These are phyloP conservation scores for Bombus cullumanus DNA, from an alignment of 1,140 invertebrate genomes.

Conservation along the genomic window DNA sequence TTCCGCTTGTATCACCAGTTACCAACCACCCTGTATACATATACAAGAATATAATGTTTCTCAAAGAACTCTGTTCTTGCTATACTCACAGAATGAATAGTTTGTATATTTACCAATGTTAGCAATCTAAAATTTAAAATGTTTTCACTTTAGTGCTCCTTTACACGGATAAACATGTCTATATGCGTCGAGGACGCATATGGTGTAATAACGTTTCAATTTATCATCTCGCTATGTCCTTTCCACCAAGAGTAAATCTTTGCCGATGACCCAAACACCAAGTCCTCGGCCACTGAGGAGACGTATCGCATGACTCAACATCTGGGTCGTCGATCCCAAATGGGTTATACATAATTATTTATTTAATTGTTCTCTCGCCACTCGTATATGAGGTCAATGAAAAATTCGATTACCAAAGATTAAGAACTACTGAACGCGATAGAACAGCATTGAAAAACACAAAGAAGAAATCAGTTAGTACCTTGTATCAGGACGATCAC, in stretches of 20 bases:
- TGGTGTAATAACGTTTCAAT: background rate
- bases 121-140: background rate
- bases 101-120: no score
- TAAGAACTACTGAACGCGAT: constrained; percentile 15
- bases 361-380: no score
- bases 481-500: constrained; percentile 80
- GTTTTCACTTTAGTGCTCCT: background rate
- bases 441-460: no score
- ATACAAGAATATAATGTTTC: no score
- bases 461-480: constrained; percentile 32
- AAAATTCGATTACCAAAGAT: background rate
- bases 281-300: background rate
- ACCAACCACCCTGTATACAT: no score
- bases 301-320: background rate
- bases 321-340: background rate
- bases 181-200: background rate
- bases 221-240: background rate
- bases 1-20: no score
- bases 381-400: background rate
- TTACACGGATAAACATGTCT: background rate
- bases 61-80: no score
- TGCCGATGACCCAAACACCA: background rate
- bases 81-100: no score
- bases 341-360: background rate
- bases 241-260: background rate